Percentiles rank a stretch among this genome's conserved stretches.
These are phyloP conservation scores for Priocnemis perturbator DNA, from an alignment of 2,888 invertebrate species.

Conservation along the genomic window DNA sequence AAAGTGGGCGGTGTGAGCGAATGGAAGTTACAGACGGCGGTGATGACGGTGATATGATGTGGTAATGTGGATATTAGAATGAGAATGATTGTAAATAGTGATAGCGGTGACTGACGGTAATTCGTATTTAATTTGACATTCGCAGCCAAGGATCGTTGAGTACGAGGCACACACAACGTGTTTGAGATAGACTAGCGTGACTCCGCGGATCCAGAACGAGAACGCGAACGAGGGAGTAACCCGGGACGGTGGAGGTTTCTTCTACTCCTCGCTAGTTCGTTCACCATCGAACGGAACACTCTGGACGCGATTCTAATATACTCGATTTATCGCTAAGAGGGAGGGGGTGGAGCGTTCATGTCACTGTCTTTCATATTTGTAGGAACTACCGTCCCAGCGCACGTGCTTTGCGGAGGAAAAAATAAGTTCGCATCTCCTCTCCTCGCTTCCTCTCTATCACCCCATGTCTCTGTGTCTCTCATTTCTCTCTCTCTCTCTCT, in stretches of 20 bases:
- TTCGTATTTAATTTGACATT: too few species aligned
- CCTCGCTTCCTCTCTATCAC: conserved; percentile 1
- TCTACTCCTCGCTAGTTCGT: conserved; percentile 39
- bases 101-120: too few species aligned
- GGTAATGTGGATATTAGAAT: too few species aligned
- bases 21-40: too few species aligned
- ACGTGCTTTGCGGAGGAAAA: conserved; percentile 32
- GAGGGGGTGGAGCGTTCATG: conserved; percentile 7
- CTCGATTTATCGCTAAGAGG: conserved; percentile 58
- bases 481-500: not conserved
- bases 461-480: conserved; percentile 11
- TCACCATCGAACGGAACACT: conserved; percentile 43
- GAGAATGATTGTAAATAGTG: too few species aligned
- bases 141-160: too few species aligned
- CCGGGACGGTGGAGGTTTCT: conserved; percentile 48
- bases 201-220: conserved; percentile 46
- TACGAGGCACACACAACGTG: too few species aligned
- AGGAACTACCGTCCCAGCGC: conserved; percentile 50
- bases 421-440: conserved; percentile 33
- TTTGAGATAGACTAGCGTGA: conserved; percentile 12
- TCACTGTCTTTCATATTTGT: conserved; percentile 52
- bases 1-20: too few species aligned
- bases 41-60: too few species aligned
- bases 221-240: conserved; percentile 31
- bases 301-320: conserved; percentile 45